Conservation (phyloP, 2,888 invertebrate species). For the Villa cingulata region DNA sequence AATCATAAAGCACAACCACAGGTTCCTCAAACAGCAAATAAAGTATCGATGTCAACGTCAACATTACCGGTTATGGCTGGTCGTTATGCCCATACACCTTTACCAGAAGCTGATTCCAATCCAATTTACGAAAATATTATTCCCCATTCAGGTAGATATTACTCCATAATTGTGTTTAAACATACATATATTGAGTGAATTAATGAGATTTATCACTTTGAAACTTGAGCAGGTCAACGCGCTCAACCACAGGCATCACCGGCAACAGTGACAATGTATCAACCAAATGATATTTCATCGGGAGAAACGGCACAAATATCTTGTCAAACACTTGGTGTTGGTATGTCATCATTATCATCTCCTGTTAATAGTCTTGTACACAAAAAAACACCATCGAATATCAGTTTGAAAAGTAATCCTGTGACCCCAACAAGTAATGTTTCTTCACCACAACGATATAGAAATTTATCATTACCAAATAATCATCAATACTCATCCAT, state of each 20-base stretch:
- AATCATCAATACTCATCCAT: slow-evolving; percentile 19
- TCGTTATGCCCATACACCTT: slow-evolving; percentile 37
- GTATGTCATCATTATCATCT: background rate
- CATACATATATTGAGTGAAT: background rate
- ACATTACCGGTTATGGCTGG: slow-evolving; percentile 28
- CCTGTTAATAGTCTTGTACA: slow-evolving; percentile 9
- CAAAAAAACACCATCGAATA: slow-evolving; percentile 29
- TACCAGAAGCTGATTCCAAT: slow-evolving; percentile 40
- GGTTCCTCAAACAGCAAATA: slow-evolving; percentile 45
- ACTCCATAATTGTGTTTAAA: background rate
- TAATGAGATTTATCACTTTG: no score
- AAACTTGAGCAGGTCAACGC: slow-evolving; percentile 28
- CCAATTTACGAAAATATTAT: slow-evolving; percentile 53
- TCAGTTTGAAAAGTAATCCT: slow-evolving; percentile 18
- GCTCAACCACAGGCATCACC: slow-evolving; percentile 36
- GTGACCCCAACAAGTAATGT: slow-evolving; percentile 9
- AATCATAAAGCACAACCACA: slow-evolving; percentile 67
- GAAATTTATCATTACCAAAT: slow-evolving; percentile 32
- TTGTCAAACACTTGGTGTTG: slow-evolving; percentile 4
- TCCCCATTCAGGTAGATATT: slow-evolving; percentile 40
- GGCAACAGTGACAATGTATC: slow-evolving; percentile 31
- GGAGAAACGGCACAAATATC: background rate
- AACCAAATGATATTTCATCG: slow-evolving; percentile 20
- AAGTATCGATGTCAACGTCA: background rate
- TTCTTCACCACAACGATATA: slow-evolving; percentile 28